Evolutionary conservation across 2,113 vertebrate genomes (phyloP).

Genomic region (Ictalurus punctatus): DNA sequence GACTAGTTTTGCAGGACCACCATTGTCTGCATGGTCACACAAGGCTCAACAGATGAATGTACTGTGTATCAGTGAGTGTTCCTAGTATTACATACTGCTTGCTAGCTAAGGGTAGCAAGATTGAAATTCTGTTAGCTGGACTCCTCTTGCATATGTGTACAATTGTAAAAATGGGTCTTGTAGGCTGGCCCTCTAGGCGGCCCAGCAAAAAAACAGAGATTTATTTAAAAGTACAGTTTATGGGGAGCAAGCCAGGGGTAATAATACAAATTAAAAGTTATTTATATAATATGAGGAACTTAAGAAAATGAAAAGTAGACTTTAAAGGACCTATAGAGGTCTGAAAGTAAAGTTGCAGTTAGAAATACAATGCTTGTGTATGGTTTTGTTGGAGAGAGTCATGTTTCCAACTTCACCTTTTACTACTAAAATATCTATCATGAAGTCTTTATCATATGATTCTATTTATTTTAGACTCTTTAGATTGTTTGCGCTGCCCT

Average conservation of each 20-base stretch:
- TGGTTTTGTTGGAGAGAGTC: background rate
- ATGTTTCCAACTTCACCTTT: too few species aligned
- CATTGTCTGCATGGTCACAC: background rate
- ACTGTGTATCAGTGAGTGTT: too few species aligned
- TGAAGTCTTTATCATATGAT: background rate
- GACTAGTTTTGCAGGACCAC: background rate
- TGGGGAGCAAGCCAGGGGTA: background rate
- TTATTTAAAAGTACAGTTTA: background rate
- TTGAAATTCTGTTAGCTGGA: too few species aligned
- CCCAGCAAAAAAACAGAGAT: background rate
- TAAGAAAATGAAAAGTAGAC: background rate
- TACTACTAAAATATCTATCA: background rate
- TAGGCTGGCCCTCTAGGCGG: background rate
- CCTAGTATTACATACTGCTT: too few species aligned
- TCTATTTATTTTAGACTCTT: constrained; percentile 58
- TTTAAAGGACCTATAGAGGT: background rate
- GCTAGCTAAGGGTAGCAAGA: too few species aligned
- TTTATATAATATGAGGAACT: background rate
- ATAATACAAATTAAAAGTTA: background rate
- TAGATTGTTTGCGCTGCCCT: constrained; percentile 64
- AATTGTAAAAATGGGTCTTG: too few species aligned
- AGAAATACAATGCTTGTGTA: background rate
- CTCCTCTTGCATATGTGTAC: too few species aligned
- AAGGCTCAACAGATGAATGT: too few species aligned
- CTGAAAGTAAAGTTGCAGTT: background rate